Evolutionary conservation across 2,113 vertebrate genomes (phyloP).

Genomic region (Alligator mississippiensis): DNA sequence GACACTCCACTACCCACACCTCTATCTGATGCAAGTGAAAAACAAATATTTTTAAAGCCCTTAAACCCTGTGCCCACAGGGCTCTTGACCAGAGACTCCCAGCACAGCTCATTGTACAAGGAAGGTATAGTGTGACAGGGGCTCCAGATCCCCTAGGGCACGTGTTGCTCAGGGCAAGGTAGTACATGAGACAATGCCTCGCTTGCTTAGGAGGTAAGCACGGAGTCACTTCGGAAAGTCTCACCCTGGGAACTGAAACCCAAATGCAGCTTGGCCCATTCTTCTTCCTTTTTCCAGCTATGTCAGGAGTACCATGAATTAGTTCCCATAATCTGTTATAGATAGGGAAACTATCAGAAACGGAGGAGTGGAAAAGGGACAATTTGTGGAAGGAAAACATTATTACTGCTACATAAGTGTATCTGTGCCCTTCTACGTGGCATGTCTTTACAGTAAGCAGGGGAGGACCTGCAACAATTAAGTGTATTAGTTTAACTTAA

Average conservation of each 20-base stretch:
- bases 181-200: neutral
- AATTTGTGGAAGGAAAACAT: neutral
- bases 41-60: neutral
- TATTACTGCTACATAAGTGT: neutral
- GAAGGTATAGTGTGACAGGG: neutral
- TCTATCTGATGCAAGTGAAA: neutral
- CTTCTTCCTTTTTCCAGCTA: neutral
- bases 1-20: neutral
- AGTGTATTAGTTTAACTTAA: neutral
- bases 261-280: neutral
- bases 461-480: conserved; percentile 23
- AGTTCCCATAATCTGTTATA: rapidly evolving
- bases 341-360: neutral
- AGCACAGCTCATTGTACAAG: neutral
- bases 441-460: neutral
- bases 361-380: neutral
- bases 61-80: neutral
- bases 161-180: neutral
- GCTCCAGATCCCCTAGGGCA: neutral
- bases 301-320: neutral
- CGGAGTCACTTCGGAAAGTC: neutral
- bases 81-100: neutral
- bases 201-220: neutral
- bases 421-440: neutral
- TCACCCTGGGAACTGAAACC: neutral